phyloP scores from a whole-genome alignment of 2,888 invertebrate genomes.

The Fissipunctia ypsillon region DNA sequence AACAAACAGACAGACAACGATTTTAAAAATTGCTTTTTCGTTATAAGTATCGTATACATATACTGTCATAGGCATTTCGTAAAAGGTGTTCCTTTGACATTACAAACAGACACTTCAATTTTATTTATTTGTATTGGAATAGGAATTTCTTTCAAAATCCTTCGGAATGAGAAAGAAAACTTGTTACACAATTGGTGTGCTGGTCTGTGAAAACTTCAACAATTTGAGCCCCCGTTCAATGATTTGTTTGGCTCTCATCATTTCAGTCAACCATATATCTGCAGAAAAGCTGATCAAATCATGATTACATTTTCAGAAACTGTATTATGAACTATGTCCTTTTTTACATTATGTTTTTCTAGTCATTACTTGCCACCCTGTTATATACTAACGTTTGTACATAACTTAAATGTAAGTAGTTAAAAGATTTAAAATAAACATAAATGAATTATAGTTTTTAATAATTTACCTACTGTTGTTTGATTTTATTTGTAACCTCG shows the following conservation, averaged over 20 bases:
- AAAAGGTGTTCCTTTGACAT: no score
- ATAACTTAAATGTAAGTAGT: constrained; percentile 33
- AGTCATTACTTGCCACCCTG: constrained; percentile 43
- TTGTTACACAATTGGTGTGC: no score
- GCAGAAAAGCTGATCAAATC: background rate
- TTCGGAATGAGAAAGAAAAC: background rate
- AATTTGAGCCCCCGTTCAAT: background rate
- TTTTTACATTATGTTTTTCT: constrained; percentile 26
- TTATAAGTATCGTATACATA: no score
- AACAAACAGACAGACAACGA: no score
- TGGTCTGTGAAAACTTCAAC: background rate
- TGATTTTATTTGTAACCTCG: constrained; percentile 27
- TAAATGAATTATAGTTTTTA: constrained; percentile 55
- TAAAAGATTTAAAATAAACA: constrained; percentile 44
- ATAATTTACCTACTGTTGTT: constrained; percentile 11
- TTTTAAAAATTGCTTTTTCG: no score
- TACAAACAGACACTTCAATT: no score
- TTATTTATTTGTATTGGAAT: no score
- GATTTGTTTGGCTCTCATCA: background rate
- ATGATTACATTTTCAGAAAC: background rate
- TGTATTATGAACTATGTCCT: background rate
- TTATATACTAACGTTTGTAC: constrained; percentile 45
- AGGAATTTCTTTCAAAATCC: background rate
- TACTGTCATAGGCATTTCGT: no score
- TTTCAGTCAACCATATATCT: background rate